phyloP scores from a whole-genome alignment of 1,140 invertebrate genomes.

The Drosophila lini region DNA sequence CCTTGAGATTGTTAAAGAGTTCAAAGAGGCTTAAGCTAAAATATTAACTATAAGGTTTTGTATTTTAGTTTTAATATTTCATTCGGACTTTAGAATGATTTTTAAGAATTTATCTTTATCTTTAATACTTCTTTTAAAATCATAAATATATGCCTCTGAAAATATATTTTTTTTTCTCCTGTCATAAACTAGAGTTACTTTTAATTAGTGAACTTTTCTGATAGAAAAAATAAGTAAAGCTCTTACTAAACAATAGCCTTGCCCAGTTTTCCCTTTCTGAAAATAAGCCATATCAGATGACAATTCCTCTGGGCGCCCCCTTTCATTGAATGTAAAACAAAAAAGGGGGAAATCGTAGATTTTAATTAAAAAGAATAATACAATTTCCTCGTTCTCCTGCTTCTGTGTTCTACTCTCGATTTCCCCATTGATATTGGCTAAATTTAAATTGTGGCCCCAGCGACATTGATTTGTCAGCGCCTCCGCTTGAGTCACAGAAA shows the following conservation, averaged over 20 bases:
- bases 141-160: background rate
- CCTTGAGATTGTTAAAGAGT: background rate
- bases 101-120: too few species aligned
- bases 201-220: background rate
- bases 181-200: too few species aligned
- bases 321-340: constrained; percentile 1
- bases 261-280: background rate
- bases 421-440: constrained; percentile 60
- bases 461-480: constrained; percentile 74
- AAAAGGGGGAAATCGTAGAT: constrained; percentile 23
- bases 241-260: background rate
- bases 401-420: constrained; percentile 14
- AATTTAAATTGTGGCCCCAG: constrained; percentile 61
- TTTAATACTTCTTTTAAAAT: background rate
- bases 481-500: constrained; percentile 24
- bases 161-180: background rate
- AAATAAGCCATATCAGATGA: constrained; percentile 26
- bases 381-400: background rate
- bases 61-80: background rate
- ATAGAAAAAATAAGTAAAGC: background rate
- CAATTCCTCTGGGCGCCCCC: constrained; percentile 10
- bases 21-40: background rate
- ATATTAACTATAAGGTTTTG: background rate
- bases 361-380: constrained; percentile 33
- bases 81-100: background rate